These are phyloP conservation scores for Drosophila pectinifera DNA, from an alignment of 1,140 invertebrate species.

Conservation along the genomic window DNA sequence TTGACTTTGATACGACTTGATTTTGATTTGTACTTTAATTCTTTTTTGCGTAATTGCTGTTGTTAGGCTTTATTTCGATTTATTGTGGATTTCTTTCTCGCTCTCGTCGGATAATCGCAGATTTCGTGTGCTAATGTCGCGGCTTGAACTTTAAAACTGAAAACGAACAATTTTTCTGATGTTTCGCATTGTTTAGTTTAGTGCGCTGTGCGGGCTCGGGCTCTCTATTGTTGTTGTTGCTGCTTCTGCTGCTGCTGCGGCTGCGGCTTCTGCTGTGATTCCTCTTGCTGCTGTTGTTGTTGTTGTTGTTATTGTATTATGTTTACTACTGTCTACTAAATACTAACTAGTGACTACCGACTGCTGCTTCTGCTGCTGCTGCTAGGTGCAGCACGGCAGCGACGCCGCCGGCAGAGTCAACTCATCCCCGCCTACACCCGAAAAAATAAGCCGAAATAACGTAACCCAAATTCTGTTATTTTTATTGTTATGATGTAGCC, in stretches of 20 bases:
- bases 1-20: not conserved
- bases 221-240: constrained; percentile 50
- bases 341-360: constrained; percentile 1
- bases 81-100: constrained; percentile 10
- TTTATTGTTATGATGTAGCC: not conserved
- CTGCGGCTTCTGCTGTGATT: constrained; percentile 4
- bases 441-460: not conserved
- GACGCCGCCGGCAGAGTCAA: constrained; percentile 20
- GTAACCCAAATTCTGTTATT: not conserved
- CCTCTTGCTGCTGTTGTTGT: constrained; percentile 39
- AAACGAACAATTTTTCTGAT: constrained; percentile 71
- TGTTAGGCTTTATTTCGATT: constrained; percentile 2
- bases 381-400: constrained; percentile 72
- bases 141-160: constrained; percentile 83
- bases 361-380: constrained; percentile 23
- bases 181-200: constrained; percentile 81
- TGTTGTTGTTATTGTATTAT: constrained; percentile 72
- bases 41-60: not conserved
- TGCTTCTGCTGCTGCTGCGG: constrained; percentile 7
- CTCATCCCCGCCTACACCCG: constrained; percentile 1
- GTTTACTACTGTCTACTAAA: constrained; percentile 63
- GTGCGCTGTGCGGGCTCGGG: constrained; percentile 61
- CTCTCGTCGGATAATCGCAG: constrained; percentile 64
- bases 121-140: constrained; percentile 81
- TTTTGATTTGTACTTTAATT: constrained; percentile 8